Evolutionary conservation across 2,888 invertebrate species (phyloP).

Genomic region (Caenorhabditis sp.): DNA sequence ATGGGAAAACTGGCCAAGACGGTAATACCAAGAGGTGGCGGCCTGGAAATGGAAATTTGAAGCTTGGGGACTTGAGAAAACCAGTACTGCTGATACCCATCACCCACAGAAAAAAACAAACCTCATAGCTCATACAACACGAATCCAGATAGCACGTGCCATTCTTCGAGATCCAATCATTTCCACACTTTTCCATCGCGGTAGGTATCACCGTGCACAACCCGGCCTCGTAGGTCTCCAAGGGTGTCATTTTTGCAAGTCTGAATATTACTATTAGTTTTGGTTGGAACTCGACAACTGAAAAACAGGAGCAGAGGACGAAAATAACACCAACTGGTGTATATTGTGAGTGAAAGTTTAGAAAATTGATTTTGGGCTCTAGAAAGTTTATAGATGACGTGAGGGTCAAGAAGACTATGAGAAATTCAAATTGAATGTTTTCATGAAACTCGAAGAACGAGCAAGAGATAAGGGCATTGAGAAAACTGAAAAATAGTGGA

Average conservation of each 20-base stretch:
- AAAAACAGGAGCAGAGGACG: background rate
- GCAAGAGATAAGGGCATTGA: background rate
- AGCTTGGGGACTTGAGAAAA: background rate
- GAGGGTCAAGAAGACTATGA: background rate
- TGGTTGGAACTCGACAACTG: background rate
- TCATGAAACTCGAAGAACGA: background rate
- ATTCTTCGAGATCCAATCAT: slow-evolving; percentile 50
- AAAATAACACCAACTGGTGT: background rate
- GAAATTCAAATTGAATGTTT: background rate
- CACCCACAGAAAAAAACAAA: background rate
- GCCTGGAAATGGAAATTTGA: slow-evolving; percentile 38
- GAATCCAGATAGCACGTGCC: slow-evolving; percentile 64
- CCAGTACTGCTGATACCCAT: too few relatives aligned
- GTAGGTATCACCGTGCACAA: slow-evolving; percentile 40
- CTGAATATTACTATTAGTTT: background rate
- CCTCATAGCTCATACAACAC: slow-evolving; percentile 59
- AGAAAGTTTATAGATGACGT: background rate
- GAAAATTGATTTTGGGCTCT: background rate
- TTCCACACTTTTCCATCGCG: slow-evolving; percentile 26
- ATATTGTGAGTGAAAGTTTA: background rate
- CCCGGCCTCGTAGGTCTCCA: slow-evolving; percentile 29
- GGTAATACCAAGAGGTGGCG: slow-evolving; percentile 62
- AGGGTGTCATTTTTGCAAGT: slow-evolving; percentile 26
- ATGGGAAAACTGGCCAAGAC: slow-evolving; percentile 55
- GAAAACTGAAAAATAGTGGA: too few relatives aligned